Percentiles rank a stretch among this genome's conserved stretches.
Evolutionary conservation across 2,113 vertebrate species (phyloP).

Genomic region (Mellivora capensis): DNA sequence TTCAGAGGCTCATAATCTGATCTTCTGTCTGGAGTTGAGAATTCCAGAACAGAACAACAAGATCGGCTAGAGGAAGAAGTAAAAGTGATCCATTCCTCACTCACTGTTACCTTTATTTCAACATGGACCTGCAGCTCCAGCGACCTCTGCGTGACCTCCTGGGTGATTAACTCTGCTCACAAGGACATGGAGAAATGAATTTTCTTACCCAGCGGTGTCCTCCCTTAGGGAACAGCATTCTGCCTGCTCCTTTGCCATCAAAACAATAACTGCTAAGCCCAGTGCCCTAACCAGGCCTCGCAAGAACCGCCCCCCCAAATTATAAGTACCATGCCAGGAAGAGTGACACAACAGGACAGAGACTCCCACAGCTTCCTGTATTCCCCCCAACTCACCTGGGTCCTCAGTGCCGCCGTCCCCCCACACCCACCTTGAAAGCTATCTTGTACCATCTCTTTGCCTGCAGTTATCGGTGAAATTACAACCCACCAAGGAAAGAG

Average conservation of each 20-base stretch:
- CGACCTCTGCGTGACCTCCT: background rate
- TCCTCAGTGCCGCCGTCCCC: background rate
- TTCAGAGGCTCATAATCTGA: background rate
- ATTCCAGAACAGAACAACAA: background rate
- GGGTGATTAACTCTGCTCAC: background rate
- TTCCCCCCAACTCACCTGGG: background rate
- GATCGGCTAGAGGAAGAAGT: background rate
- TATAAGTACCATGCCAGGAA: background rate
- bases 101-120: slow-evolving; percentile 20
- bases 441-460: background rate
- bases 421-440: background rate
- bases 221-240: background rate
- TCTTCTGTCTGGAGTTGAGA: background rate
- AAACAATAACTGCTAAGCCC: background rate
- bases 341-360: background rate
- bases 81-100: background rate
- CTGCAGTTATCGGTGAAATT: background rate
- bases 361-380: accelerated
- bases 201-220: background rate
- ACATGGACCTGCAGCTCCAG: background rate
- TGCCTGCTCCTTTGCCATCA: background rate
- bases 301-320: background rate
- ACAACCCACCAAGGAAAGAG: background rate
- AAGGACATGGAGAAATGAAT: background rate
- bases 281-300: accelerated